Evolutionary conservation across 92 coral and sea anemone species (phyloP).

Genomic region (Nematostella vectensis): DNA sequence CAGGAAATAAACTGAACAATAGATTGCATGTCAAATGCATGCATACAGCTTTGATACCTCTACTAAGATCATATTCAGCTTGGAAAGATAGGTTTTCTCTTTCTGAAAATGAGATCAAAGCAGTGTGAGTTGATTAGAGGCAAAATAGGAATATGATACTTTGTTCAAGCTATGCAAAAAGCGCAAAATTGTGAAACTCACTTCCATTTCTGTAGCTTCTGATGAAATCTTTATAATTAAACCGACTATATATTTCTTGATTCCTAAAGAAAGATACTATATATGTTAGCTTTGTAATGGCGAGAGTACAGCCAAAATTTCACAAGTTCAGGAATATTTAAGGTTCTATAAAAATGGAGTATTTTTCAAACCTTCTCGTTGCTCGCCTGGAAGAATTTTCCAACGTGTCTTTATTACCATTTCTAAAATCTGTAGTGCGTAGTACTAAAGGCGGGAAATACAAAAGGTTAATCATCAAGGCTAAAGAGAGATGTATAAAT

Average conservation of each 20-base stretch:
- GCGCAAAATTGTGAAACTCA: not conserved
- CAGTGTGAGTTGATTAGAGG: not conserved
- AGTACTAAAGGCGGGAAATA: conserved; percentile 56
- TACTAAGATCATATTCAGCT: conserved; percentile 92
- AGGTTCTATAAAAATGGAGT: not conserved
- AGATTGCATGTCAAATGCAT: no score
- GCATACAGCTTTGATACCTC: no score
- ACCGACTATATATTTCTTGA: conserved; percentile 94
- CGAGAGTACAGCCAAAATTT: not conserved
- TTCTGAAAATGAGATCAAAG: conserved; percentile 40
- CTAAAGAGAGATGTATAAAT: no score
- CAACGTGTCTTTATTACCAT: conserved; percentile 93
- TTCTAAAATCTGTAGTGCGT: conserved; percentile 94
- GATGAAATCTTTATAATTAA: conserved; percentile 94
- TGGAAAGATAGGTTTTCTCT: conserved; percentile 87
- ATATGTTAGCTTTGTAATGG: not conserved
- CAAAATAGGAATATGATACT: not conserved
- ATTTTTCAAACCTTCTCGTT: conserved; percentile 72
- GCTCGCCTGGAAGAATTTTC: conserved; percentile 94
- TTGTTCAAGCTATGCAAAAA: no score
- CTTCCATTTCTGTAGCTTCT: conserved; percentile 65
- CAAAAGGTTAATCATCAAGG: not conserved
- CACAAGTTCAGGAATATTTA: not conserved
- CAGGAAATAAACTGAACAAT: no score
- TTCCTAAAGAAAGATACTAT: conserved; percentile 39